Percentiles rank a stretch among this genome's conserved stretches.
Conservation (phyloP, 2,888 invertebrate genomes). For the Spilarctia lutea region DNA sequence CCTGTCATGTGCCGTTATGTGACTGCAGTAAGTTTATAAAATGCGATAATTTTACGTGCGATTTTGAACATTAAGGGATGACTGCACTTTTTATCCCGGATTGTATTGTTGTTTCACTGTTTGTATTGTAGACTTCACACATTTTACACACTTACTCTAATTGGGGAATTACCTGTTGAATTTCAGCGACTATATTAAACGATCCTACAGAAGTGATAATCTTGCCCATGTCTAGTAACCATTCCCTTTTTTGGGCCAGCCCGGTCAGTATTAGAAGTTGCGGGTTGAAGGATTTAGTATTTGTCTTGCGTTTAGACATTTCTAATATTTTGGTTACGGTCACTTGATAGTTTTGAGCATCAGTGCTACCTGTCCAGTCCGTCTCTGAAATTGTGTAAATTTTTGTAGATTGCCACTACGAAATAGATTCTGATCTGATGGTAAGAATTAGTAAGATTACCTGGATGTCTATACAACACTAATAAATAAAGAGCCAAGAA, state of each 20-base stretch:
- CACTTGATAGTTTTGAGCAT: slow-evolving; percentile 93
- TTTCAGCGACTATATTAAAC: slow-evolving; percentile 95
- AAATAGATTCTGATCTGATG: not conserved
- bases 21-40: no score
- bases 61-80: no score
- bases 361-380: slow-evolving; percentile 98
- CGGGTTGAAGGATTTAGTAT: slow-evolving; percentile 98
- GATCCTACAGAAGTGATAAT: slow-evolving; percentile 96
- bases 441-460: slow-evolving; percentile 70
- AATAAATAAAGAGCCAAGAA: slow-evolving; percentile 96
- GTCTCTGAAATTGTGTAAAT: slow-evolving; percentile 87
- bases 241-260: slow-evolving; percentile 92
- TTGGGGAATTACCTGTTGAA: slow-evolving; percentile 87
- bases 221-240: slow-evolving; percentile 95
- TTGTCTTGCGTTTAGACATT: slow-evolving; percentile 91
- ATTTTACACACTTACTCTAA: no score
- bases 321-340: slow-evolving; percentile 45
- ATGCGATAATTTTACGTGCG: no score
- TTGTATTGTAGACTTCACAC: no score
- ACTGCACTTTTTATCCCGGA: no score
- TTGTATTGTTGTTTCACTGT: no score
- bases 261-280: slow-evolving; percentile 95
- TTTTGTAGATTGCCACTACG: not conserved
- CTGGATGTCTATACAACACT: slow-evolving; percentile 97
- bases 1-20: no score